Base-by-base conservation (phyloP, 2,797 vertebrate species). In the Coracias cyanogaster region DNA sequence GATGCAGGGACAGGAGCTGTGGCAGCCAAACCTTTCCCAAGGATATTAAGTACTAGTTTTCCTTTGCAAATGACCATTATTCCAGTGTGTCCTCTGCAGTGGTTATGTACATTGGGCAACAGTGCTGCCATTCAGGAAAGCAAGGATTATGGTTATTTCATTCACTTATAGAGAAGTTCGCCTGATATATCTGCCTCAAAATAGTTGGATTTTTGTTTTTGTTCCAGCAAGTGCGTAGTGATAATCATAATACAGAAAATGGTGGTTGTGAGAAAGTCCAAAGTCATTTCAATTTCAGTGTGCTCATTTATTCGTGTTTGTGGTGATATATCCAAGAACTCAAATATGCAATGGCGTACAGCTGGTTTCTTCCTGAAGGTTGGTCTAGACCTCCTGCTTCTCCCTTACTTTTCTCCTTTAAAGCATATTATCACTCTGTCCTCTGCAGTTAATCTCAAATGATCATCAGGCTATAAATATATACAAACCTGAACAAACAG, bases 381-480 rank as follows among this genome's bases (percentile, higher is more conserved):
- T 84, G 28, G 21, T 80, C 57, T 83, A 79, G 54, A 77, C 25
- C 31, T 94, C 64, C 48, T 80, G 48, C 41, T 82, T 87, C 65
- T 85, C 64, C 45, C 48, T 73, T 66, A 26, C 2, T 84, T 91
- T 86, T 90, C 64, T 73, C 37, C 33, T 96, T 77, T 91, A 91
- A 85, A 57, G 74, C 76, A 78, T 57, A 85, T 65, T 82, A 86
- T 85, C 72, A 77, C 88, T 89, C 82, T 70, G 71, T 93, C 85
- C 61, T 91, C 65, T 91, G 61, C 49, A 91, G 94, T 95, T 91
- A 93, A 87, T 82, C 61, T 95, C 82, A 74, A 88, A 65, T 89
- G 54, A 88, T 70, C 94, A 96, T 89, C 92, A 91, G 89, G 83
- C 86, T 78, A 94, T 93, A 92, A 93, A 89, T 94, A 90, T 46